A percentile compares a stretch with the other conserved stretches of the same genome.
phyloP scores from a whole-genome alignment of 1,140 invertebrate genomes.

The Polypedilum pembai region DNA sequence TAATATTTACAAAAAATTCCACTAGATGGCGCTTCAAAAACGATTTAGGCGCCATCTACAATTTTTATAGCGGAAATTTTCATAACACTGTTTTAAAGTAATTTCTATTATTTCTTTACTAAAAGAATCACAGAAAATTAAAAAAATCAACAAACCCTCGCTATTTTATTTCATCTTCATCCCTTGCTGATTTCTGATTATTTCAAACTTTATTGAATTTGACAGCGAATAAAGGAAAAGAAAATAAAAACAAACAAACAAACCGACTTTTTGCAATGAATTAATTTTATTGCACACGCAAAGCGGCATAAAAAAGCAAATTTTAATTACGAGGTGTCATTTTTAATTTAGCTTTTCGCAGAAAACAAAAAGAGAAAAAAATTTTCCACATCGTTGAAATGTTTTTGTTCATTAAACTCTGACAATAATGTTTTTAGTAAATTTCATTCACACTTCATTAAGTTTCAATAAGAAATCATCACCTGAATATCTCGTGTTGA shows the following conservation, averaged over 20 bases:
- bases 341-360: not conserved
- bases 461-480: not conserved
- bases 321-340: not conserved
- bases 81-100: too few relatives aligned
- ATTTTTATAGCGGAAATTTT: too few relatives aligned
- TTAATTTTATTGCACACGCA: too few relatives aligned
- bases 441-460: not conserved
- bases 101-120: not conserved
- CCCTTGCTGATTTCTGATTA: not conserved
- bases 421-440: not conserved
- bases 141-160: not conserved
- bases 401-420: not conserved
- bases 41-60: too few relatives aligned
- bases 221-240: not conserved
- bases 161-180: not conserved
- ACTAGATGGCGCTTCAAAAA: too few relatives aligned
- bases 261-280: too few relatives aligned
- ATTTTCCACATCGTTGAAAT: not conserved
- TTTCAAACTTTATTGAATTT: not conserved
- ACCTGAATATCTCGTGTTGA: not conserved
- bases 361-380: not conserved
- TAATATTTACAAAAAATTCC: too few relatives aligned
- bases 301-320: not conserved
- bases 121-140: not conserved
- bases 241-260: too few relatives aligned